phyloP scores from a whole-genome alignment of 2,113 vertebrate species.

The Orientallactaga bullata region DNA sequence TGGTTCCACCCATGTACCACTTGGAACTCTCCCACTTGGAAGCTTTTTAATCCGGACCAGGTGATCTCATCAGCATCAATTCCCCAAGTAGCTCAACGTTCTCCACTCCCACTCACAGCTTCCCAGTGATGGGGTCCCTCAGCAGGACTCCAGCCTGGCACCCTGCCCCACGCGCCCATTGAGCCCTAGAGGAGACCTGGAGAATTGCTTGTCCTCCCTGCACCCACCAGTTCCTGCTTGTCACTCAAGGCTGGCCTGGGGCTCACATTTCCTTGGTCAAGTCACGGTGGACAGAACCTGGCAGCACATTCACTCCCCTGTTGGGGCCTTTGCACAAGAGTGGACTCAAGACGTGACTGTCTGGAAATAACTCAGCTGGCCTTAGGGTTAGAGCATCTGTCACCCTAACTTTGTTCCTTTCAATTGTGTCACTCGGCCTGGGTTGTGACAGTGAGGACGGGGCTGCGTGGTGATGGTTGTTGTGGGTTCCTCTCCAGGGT shows the following conservation, averaged over 20 bases:
- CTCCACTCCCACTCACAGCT: accelerated
- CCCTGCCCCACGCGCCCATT: accelerated
- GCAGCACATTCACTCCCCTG: not conserved
- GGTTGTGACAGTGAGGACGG: accelerated
- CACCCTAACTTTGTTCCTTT: not conserved
- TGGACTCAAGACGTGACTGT: not conserved
- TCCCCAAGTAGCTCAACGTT: accelerated
- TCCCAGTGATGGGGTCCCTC: accelerated
- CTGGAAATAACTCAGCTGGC: not conserved
- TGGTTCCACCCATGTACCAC: accelerated
- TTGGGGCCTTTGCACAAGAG: not conserved
- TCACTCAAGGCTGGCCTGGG: accelerated
- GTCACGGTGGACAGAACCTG: not conserved
- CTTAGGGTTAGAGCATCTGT: not conserved
- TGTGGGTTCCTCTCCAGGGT: not conserved
- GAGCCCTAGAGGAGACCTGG: not conserved
- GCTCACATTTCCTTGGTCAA: not conserved
- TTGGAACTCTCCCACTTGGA: not conserved
- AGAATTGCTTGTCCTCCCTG: not conserved
- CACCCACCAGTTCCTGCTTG: not conserved
- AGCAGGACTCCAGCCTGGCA: accelerated
- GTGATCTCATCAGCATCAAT: not conserved
- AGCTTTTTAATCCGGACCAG: not conserved
- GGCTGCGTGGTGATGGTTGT: not conserved
- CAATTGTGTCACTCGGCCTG: not conserved